Percentiles rank a stretch among this genome's conserved stretches.
Evolutionary conservation across 2,797 vertebrate genomes (phyloP).

Genomic region (Alectoris magna): DNA sequence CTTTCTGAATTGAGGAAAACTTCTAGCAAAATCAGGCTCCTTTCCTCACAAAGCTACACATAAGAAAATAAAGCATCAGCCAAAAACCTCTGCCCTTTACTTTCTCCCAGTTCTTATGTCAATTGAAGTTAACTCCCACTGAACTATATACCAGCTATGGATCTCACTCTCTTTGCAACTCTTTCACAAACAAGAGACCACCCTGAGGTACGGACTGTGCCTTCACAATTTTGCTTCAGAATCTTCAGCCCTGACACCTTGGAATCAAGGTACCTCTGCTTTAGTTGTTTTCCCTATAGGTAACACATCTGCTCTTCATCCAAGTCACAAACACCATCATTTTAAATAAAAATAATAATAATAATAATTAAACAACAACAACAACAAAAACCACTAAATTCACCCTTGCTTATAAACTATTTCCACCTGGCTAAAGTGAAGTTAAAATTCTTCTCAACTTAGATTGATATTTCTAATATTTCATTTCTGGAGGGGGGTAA

Average conservation of each 20-base stretch:
- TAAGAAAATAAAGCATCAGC: conserved; percentile 45
- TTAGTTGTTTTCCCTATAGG: background rate
- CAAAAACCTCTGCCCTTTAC: conserved; percentile 43
- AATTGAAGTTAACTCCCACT: background rate
- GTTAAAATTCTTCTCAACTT: conserved; percentile 29
- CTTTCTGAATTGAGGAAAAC: conserved; percentile 40
- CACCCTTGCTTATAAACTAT: background rate
- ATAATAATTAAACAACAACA: too few species aligned
- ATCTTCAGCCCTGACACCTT: background rate
- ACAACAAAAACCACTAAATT: too few species aligned
- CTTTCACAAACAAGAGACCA: background rate
- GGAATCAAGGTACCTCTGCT: background rate
- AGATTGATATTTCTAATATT: conserved; percentile 47
- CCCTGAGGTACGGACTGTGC: background rate
- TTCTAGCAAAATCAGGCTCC: conserved; percentile 33
- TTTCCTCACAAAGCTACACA: conserved; percentile 20
- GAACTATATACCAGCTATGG: background rate
- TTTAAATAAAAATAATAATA: background rate
- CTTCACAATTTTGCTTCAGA: background rate
- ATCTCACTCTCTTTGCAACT: background rate
- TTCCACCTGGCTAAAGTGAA: conserved; percentile 39
- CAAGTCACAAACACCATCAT: background rate
- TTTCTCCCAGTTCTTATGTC: background rate
- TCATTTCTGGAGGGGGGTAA: background rate
- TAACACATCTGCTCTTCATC: background rate